phyloP scores from a whole-genome alignment of 1,140 invertebrate genomes.

The Araneus ventricosus region DNA sequence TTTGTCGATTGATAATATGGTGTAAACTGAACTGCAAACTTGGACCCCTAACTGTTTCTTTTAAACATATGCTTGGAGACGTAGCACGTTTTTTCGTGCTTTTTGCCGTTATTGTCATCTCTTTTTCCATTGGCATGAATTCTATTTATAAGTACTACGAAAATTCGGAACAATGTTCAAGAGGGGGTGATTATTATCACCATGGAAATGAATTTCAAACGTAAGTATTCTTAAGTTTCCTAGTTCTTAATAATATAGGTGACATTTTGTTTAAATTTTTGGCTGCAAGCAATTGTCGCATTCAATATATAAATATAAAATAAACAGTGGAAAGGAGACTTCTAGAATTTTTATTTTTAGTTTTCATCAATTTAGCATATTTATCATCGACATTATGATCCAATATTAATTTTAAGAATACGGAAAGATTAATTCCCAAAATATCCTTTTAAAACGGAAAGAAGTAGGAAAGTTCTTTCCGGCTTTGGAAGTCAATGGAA shows the following conservation, averaged over 20 bases:
- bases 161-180: conserved; percentile 50
- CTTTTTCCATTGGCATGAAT: conserved; percentile 75
- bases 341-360: too few relatives aligned
- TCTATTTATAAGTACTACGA: conserved; percentile 76
- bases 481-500: too few relatives aligned
- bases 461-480: too few relatives aligned
- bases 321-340: too few relatives aligned
- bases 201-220: conserved; percentile 65
- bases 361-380: too few relatives aligned
- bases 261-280: not conserved
- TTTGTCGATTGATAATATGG: conserved; percentile 81
- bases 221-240: conserved; percentile 35
- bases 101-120: conserved; percentile 68
- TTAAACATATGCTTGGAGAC: conserved; percentile 75
- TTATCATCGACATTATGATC: too few relatives aligned
- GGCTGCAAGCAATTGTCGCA: too few relatives aligned
- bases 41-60: conserved; percentile 81
- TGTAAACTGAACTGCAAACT: conserved; percentile 83
- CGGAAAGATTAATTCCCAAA: too few relatives aligned
- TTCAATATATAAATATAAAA: too few relatives aligned
- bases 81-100: conserved; percentile 73
- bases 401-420: too few relatives aligned
- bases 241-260: not conserved
- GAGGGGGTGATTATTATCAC: conserved; percentile 31
- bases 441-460: too few relatives aligned